Conservation (phyloP, 2,797 vertebrate genomes). For the Acipenser oxyrinchus region DNA sequence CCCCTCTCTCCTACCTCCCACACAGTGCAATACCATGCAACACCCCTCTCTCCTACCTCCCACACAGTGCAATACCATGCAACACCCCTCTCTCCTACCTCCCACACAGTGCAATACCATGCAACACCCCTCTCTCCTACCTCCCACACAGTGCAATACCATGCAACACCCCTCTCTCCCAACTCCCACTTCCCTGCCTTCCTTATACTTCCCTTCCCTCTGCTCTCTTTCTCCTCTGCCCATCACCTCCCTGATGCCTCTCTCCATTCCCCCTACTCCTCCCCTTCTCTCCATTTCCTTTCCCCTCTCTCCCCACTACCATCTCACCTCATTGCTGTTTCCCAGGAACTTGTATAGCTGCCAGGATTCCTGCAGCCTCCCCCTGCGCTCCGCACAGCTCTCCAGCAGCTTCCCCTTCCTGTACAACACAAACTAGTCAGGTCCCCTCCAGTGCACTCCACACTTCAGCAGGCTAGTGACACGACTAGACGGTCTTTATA, state of each 20-base stretch:
- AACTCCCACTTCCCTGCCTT: not conserved
- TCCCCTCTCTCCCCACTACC: not conserved
- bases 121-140: too few relatives aligned
- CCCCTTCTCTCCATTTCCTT: not conserved
- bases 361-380: conserved; percentile 59
- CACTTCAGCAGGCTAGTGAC: too few relatives aligned
- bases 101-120: too few relatives aligned
- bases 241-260: not conserved
- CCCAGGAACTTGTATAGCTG: conserved; percentile 71
- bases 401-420: conserved; percentile 67
- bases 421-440: conserved; percentile 8
- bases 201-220: not conserved
- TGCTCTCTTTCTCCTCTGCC: not conserved
- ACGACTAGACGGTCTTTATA: too few relatives aligned
- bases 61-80: too few relatives aligned
- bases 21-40: too few relatives aligned
- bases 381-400: conserved; percentile 43
- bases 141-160: too few relatives aligned
- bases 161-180: not conserved
- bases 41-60: too few relatives aligned
- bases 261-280: not conserved
- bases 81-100: too few relatives aligned
- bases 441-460: too few relatives aligned
- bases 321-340: conserved; percentile 69
- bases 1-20: too few relatives aligned